Evolutionary conservation across 64 coral and sea anemone genomes (phyloP).

Genomic region (Montipora sp.): DNA sequence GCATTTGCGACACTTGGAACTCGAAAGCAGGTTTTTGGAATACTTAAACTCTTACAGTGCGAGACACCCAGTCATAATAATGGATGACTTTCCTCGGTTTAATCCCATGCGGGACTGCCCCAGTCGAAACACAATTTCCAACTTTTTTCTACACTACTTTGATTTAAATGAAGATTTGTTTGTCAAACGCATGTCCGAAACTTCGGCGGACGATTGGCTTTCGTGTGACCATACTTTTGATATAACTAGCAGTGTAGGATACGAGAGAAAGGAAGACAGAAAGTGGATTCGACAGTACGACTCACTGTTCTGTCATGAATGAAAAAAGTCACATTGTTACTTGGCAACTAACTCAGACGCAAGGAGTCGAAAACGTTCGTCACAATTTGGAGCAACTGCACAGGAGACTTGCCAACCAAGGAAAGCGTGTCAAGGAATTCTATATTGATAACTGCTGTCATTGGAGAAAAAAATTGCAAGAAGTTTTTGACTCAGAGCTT

Average conservation of each 20-base stretch:
- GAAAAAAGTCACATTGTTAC: constrained; percentile 55
- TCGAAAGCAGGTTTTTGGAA: constrained; percentile 40
- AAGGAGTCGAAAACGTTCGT: constrained; percentile 39
- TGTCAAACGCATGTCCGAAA: constrained; percentile 24
- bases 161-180: constrained; percentile 40
- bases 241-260: constrained; percentile 56
- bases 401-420: constrained; percentile 29
- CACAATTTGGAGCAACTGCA: neutral
- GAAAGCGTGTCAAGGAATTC: constrained; percentile 13
- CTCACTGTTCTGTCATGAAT: constrained; percentile 64
- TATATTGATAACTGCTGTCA: constrained; percentile 62
- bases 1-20: constrained; percentile 33
- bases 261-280: constrained; percentile 21
- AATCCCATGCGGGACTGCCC: neutral
- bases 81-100: constrained; percentile 24
- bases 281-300: constrained; percentile 74
- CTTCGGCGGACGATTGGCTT: constrained; percentile 42
- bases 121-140: constrained; percentile 25
- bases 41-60: constrained; percentile 9
- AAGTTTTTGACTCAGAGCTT: constrained; percentile 27
- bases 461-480: constrained; percentile 53
- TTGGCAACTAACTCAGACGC: constrained; percentile 47
- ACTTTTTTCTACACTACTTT: constrained; percentile 59
- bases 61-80: constrained; percentile 37
- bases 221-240: constrained; percentile 73